These are phyloP conservation scores for Bellardia pandia DNA, from an alignment of 2,888 invertebrate species.

Conservation along the genomic window DNA sequence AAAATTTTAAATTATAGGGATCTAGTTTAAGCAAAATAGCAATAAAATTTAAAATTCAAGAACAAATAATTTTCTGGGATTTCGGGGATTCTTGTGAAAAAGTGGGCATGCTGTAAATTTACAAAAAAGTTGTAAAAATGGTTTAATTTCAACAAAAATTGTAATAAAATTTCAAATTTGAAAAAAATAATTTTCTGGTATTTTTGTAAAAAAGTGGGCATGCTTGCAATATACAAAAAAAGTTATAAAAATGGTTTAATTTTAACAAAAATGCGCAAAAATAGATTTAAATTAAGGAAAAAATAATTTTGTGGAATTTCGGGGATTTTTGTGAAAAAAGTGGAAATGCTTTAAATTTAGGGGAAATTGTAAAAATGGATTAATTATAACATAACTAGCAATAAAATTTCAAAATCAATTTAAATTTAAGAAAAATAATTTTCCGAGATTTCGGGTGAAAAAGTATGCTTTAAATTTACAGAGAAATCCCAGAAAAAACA, in stretches of 20 bases:
- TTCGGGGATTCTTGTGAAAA: too few relatives aligned
- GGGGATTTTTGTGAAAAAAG: not conserved
- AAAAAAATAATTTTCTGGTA: not conserved
- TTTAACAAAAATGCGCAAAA: not conserved
- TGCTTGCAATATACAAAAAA: not conserved
- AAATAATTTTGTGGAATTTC: not conserved
- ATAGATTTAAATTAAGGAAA: not conserved
- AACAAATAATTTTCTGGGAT: too few relatives aligned
- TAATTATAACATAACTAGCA: not conserved
- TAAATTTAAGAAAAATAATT: too few relatives aligned
- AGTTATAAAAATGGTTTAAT: not conserved
- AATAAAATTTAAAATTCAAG: too few relatives aligned
- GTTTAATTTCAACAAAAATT: not conserved
- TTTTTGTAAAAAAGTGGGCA: not conserved
- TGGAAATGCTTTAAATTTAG: not conserved
- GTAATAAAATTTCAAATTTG: too few relatives aligned
- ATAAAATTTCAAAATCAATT: too few relatives aligned
- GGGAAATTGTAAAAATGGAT: not conserved
- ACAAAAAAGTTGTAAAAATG: too few relatives aligned
- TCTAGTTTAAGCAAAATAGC: too few relatives aligned
- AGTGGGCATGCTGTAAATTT: too few relatives aligned
- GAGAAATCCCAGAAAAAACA: not conserved
- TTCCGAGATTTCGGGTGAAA: too few relatives aligned
- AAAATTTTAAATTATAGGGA: too few relatives aligned
- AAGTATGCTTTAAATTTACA: too few relatives aligned